Evolutionary conservation across 2,113 vertebrate species (phyloP).

Genomic region (Carassius gibelio): DNA sequence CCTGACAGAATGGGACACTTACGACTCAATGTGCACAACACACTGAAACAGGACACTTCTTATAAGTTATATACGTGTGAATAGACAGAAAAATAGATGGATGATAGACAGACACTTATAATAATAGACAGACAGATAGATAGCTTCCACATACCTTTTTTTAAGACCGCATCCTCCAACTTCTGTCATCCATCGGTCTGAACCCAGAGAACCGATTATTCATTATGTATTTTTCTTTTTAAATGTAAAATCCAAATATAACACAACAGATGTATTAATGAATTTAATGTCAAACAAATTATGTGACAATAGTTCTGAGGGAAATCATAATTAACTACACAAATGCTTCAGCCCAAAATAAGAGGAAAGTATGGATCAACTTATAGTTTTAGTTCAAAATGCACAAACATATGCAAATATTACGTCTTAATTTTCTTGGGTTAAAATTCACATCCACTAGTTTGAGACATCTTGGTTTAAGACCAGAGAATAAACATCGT

Average conservation of each 20-base stretch:
- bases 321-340: constrained; percentile 33
- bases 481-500: constrained; percentile 28
- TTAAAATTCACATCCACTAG: constrained; percentile 36
- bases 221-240: background rate
- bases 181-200: background rate
- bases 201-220: background rate
- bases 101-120: too few species aligned
- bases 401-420: constrained; percentile 13
- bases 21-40: background rate
- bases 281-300: constrained; percentile 54
- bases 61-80: background rate
- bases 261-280: constrained; percentile 44
- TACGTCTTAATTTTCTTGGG: constrained; percentile 16
- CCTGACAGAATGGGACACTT: constrained; percentile 83
- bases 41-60: background rate
- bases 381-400: constrained; percentile 33
- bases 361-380: constrained; percentile 32
- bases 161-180: background rate
- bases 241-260: constrained; percentile 14
- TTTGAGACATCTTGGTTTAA: constrained; percentile 33
- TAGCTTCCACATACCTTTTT: constrained; percentile 17
- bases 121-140: too few species aligned
- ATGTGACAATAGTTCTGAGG: constrained; percentile 40
- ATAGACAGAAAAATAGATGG: background rate
- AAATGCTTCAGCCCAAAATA: constrained; percentile 44